A percentile compares a stretch with the other conserved stretches of the same genome.
Conservation (phyloP, 2,797 vertebrate genomes). For the Masticophis lateralis region DNA sequence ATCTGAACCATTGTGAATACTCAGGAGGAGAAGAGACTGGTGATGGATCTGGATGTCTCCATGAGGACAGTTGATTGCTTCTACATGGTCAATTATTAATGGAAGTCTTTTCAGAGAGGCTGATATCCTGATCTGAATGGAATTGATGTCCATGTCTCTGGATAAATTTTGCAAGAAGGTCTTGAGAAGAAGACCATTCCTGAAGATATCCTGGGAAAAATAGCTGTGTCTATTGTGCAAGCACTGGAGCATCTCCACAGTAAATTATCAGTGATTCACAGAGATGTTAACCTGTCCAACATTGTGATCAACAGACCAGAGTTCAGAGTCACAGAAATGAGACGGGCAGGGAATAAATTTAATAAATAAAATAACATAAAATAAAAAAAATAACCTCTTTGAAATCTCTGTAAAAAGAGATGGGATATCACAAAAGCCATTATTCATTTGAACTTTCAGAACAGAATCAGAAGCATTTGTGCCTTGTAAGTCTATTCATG, state of each 20-base stretch:
- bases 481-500: background rate
- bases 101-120: constrained; percentile 94
- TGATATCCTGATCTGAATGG: constrained; percentile 80
- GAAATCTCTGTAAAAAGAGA: background rate
- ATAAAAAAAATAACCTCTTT: background rate
- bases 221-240: constrained; percentile 66
- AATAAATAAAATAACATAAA: background rate
- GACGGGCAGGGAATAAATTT: background rate
- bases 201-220: constrained; percentile 78
- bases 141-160: constrained; percentile 78
- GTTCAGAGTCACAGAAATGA: background rate
- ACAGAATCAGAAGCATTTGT: background rate
- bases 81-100: constrained; percentile 93
- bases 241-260: background rate
- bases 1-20: constrained; percentile 95
- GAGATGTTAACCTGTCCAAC: background rate
- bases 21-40: constrained; percentile 92
- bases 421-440: background rate
- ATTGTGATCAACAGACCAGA: background rate
- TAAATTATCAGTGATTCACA: background rate
- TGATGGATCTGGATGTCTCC: constrained; percentile 96
- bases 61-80: constrained; percentile 96
- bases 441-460: background rate
- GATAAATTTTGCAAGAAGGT: constrained; percentile 81
- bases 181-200: constrained; percentile 77